These are phyloP conservation scores for Anomalospiza imberbis DNA, from an alignment of 2,797 vertebrate genomes.

Conservation along the genomic window DNA sequence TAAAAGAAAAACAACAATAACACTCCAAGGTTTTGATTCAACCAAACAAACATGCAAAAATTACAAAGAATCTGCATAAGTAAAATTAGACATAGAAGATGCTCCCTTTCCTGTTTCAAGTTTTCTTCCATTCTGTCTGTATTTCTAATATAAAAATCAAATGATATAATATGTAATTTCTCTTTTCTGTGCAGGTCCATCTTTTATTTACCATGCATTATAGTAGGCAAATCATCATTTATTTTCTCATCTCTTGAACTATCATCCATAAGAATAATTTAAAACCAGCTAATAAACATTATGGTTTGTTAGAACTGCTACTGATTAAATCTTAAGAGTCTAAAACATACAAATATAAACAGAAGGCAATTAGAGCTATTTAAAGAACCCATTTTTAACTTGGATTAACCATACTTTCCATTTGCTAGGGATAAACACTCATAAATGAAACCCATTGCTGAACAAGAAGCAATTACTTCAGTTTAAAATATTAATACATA, in stretches of 20 bases:
- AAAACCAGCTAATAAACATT: slow-evolving; percentile 82
- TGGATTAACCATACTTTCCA: slow-evolving; percentile 83
- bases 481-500: slow-evolving; percentile 84
- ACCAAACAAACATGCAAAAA: background rate
- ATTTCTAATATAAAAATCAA: slow-evolving; percentile 50
- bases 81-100: background rate
- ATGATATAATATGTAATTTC: background rate
- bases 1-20: background rate
- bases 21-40: background rate
- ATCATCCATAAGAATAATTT: slow-evolving; percentile 78
- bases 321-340: slow-evolving; percentile 82
- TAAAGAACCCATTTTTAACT: slow-evolving; percentile 82
- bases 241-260: slow-evolving; percentile 72
- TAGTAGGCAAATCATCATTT: slow-evolving; percentile 67
- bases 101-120: background rate
- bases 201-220: slow-evolving; percentile 73
- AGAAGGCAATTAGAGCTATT: slow-evolving; percentile 83
- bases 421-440: slow-evolving; percentile 79
- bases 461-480: slow-evolving; percentile 83
- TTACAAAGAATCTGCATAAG: background rate
- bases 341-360: slow-evolving; percentile 80
- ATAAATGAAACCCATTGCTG: slow-evolving; percentile 79
- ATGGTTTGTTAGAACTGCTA: slow-evolving; percentile 79
- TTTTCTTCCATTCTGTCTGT: background rate
- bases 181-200: slow-evolving; percentile 30